These are phyloP conservation scores for Uria aalge DNA, from an alignment of 2,113 vertebrate species.

Conservation along the genomic window DNA sequence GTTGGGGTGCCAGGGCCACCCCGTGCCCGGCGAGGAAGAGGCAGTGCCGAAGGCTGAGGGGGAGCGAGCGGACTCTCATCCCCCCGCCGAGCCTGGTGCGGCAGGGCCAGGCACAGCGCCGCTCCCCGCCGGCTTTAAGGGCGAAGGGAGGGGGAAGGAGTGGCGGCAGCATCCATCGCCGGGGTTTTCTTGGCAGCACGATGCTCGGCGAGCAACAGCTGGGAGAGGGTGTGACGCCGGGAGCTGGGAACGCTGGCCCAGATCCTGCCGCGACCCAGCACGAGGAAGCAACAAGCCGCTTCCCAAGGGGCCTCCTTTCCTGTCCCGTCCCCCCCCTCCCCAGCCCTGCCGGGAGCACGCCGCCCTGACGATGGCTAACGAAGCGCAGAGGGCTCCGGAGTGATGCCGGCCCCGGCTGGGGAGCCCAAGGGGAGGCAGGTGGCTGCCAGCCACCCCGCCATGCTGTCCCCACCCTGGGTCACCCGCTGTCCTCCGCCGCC, in stretches of 20 bases:
- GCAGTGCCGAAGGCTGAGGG: neutral
- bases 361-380: neutral
- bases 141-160: neutral
- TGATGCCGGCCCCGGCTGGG: neutral
- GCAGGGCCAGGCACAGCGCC: neutral
- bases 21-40: neutral
- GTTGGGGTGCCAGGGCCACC: neutral
- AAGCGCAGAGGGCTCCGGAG: neutral
- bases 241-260: slow-evolving; percentile 43
- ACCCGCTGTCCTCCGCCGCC: neutral
- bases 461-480: neutral
- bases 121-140: neutral
- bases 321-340: neutral
- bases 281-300: neutral
- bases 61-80: neutral
- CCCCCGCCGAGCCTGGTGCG: accelerated
- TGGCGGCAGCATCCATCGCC: neutral
- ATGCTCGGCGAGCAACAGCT: slow-evolving; percentile 36
- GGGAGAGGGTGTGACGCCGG: slow-evolving; percentile 56
- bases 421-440: neutral
- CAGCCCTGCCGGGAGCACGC: accelerated
- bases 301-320: slow-evolving; percentile 49
- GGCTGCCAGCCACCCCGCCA: neutral
- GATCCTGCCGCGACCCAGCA: neutral
- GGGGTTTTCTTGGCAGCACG: neutral